A percentile compares a stretch with the other conserved stretches of the same genome.
Evolutionary conservation across 2,888 invertebrate genomes (phyloP).

Genomic region (Nomada hirtipes): DNA sequence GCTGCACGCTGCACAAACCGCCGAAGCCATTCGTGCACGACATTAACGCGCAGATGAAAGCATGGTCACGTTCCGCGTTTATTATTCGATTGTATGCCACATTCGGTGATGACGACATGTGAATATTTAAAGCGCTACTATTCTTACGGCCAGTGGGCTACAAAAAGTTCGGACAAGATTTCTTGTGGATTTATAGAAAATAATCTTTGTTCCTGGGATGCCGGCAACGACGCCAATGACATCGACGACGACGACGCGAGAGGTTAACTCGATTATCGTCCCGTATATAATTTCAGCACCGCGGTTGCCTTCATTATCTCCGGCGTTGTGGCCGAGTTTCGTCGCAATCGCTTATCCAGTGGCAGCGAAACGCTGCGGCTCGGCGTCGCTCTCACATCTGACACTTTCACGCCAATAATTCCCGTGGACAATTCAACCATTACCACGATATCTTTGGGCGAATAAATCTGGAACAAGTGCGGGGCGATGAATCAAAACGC

Average conservation of each 20-base stretch:
- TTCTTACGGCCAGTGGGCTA: background rate
- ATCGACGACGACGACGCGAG: constrained; percentile 32
- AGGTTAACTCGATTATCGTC: constrained; percentile 67
- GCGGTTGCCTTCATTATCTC: constrained; percentile 67
- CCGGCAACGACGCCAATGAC: constrained; percentile 36
- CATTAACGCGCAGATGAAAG: background rate
- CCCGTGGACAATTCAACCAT: no score
- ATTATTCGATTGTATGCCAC: background rate
- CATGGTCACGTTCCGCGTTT: background rate
- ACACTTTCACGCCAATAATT: constrained; percentile 5
- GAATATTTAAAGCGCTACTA: no score
- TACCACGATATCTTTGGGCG: no score
- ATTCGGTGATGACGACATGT: background rate
- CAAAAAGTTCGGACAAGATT: background rate
- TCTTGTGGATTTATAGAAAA: no score
- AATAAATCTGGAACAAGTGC: no score
- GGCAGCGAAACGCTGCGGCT: constrained; percentile 22
- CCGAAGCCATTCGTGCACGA: background rate
- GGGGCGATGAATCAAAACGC: no score
- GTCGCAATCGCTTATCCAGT: constrained; percentile 56
- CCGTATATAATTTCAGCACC: constrained; percentile 61
- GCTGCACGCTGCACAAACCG: background rate
- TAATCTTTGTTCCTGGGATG: background rate
- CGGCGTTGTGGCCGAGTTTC: constrained; percentile 49
- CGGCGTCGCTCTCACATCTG: background rate